A percentile compares a stretch with the other conserved stretches of the same genome.
These are phyloP conservation scores for Eupithecia subfuscata DNA, from an alignment of 2,888 invertebrate genomes.

Conservation along the genomic window DNA sequence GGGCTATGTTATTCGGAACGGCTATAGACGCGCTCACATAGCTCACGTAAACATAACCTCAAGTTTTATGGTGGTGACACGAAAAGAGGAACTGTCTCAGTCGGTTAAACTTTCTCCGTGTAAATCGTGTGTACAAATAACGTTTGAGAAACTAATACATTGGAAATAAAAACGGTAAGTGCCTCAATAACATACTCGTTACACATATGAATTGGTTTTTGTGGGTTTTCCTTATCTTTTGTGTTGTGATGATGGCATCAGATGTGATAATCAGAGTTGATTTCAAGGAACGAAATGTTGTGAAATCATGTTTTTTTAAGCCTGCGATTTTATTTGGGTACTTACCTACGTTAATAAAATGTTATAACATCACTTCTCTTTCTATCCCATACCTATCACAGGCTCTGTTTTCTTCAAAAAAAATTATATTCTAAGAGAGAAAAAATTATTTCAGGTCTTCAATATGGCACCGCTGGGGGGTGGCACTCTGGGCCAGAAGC, in stretches of 20 bases:
- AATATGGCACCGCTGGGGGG: slow-evolving; percentile 62
- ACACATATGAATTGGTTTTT: neutral
- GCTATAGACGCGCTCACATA: too few species aligned
- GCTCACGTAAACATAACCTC: too few species aligned
- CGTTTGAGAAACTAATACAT: neutral
- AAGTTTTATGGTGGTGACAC: too few species aligned
- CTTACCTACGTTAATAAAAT: too few species aligned
- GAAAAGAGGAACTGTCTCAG: neutral
- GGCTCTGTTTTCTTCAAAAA: too few species aligned
- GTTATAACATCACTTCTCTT: too few species aligned
- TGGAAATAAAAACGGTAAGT: neutral
- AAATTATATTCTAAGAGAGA: neutral
- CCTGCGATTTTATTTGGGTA: neutral
- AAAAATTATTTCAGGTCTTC: slow-evolving; percentile 18
- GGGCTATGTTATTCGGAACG: too few species aligned
- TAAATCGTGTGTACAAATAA: neutral
- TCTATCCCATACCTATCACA: too few species aligned
- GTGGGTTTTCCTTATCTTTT: neutral
- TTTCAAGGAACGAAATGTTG: neutral
- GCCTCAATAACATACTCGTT: neutral
- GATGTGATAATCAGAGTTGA: neutral
- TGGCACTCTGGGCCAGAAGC: slow-evolving; percentile 52
- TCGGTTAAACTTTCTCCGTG: neutral
- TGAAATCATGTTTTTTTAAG: neutral
- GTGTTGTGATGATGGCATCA: neutral